These are phyloP conservation scores for Bemisia tabaci DNA, from an alignment of 1,140 invertebrate species.

Conservation along the genomic window DNA sequence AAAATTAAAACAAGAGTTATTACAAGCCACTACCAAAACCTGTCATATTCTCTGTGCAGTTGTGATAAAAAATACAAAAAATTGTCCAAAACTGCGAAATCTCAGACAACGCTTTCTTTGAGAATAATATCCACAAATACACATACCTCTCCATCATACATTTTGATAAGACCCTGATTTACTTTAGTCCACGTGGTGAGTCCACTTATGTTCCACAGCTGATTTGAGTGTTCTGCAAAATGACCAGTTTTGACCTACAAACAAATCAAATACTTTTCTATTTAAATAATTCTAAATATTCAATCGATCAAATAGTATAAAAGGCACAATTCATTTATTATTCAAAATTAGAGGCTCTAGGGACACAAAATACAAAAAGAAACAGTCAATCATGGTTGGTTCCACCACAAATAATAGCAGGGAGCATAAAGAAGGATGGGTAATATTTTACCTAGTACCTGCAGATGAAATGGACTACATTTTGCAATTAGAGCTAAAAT, in stretches of 20 bases:
- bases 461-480: too few species aligned
- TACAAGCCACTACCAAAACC: constrained; percentile 13
- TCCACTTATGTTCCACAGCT: constrained; percentile 95
- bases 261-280: constrained; percentile 15
- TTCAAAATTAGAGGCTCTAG: too few species aligned
- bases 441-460: too few species aligned
- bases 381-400: too few species aligned
- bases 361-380: too few species aligned
- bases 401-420: too few species aligned
- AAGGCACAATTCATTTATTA: too few species aligned
- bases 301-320: too few species aligned
- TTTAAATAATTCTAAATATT: constrained; percentile 5
- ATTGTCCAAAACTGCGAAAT: constrained; percentile 5
- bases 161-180: constrained; percentile 90
- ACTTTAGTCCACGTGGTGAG: constrained; percentile 89
- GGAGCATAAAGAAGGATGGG: too few species aligned
- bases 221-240: constrained; percentile 98
- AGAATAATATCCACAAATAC: not conserved
- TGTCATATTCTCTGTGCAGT: constrained; percentile 5
- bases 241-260: constrained; percentile 84
- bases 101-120: too few species aligned
- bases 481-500: too few species aligned
- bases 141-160: constrained; percentile 96
- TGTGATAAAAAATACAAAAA: not conserved
- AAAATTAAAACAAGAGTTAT: constrained; percentile 7